Base-by-base conservation (phyloP, 1,140 invertebrate species). In the Vanessa atalanta region DNA sequence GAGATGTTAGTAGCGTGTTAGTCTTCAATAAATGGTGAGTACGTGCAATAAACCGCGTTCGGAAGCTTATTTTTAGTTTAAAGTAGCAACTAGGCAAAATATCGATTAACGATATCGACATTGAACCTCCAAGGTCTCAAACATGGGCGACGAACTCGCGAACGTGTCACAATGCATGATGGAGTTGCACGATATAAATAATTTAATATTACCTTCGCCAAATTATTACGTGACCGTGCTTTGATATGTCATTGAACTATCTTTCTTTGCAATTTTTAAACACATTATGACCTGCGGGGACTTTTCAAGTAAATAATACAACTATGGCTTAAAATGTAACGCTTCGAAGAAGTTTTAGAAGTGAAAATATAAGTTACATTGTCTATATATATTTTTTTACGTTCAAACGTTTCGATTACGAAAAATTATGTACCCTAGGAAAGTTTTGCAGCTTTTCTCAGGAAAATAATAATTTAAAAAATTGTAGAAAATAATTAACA, bases 81-180 rank as follows among this genome's bases (percentile, higher is more conserved):
- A 11, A 51, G 47, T 70, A 47, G 13, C 47, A 73, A 78, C 77
- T 87, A 84, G 84, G 77, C 67, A 78, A 88, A 82, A 79, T 86
- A 89, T 89, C 86, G 72, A 69, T 74, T 69, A 80, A 75, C 47
- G 57, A 63, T 66, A 72, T 80, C 81, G 83, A 78, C 86, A 88
- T 87, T 88, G 88, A 87, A 86, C 83, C 73, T 71, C 85, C 84
- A 89, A 88, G 88, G 88, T 80, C 79, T 80, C 65, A 23, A 65
- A 37, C 20, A 16, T 16, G 16, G 47, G 47, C 47, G 13, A 37
- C 50, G 60, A 72, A 71, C 48, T 55, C 43, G 16, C 47, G 75
- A 75, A 77, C 57, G 60, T 70, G 50, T 63, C 71, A 73, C 70
- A 78, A 69, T 77, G 65, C 61, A 72, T 73, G 51, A 73, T 61